Evolutionary conservation across 2,888 invertebrate species (phyloP).

Genomic region (Catocala fraxini): DNA sequence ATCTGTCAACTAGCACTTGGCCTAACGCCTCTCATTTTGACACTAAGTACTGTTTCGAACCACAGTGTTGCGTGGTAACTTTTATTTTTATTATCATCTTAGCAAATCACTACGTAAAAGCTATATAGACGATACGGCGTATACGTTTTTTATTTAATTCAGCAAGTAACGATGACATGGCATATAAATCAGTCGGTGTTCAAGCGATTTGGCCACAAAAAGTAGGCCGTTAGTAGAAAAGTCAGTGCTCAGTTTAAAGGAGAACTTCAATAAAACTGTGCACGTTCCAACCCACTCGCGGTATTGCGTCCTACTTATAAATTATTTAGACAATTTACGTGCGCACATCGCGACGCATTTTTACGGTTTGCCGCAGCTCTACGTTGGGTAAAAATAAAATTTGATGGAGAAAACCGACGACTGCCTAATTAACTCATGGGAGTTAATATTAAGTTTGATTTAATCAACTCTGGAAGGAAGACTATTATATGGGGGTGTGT

Average conservation of each 20-base stretch:
- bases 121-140: background rate
- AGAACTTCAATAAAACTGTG: constrained; percentile 16
- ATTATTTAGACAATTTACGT: constrained; percentile 59
- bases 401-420: constrained; percentile 28
- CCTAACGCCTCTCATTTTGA: constrained; percentile 61
- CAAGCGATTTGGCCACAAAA: constrained; percentile 2
- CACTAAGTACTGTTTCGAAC: no score
- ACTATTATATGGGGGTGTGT: background rate
- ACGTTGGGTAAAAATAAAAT: constrained; percentile 30
- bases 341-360: constrained; percentile 43
- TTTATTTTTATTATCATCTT: no score
- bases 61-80: no score
- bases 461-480: constrained; percentile 27
- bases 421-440: constrained; percentile 40
- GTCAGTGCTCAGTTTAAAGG: constrained; percentile 15
- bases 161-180: no score
- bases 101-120: no score
- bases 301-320: constrained; percentile 43
- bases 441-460: constrained; percentile 37
- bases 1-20: no score
- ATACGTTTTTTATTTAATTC: background rate
- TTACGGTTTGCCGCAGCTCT: constrained; percentile 43
- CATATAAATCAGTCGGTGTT: background rate
- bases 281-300: constrained; percentile 21
- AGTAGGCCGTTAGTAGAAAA: constrained; percentile 8